Evolutionary conservation across 2,797 vertebrate genomes (phyloP).

Genomic region (Liparis tanakae): DNA sequence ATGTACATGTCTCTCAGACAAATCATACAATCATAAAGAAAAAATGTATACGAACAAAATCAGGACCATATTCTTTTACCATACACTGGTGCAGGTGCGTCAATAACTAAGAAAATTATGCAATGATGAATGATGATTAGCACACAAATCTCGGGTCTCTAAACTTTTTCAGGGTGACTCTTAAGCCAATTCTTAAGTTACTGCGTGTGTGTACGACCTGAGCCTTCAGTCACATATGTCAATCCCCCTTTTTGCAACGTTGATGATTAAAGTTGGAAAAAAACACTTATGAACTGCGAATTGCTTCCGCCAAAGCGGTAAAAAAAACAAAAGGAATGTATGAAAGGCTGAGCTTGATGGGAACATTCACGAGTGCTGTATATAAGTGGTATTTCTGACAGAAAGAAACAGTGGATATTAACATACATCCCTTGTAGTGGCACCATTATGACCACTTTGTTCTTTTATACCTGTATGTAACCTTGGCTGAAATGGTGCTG

Average conservation of each 20-base stretch:
- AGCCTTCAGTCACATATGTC: background rate
- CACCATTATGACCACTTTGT: constrained; percentile 60
- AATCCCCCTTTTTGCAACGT: background rate
- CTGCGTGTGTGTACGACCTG: background rate
- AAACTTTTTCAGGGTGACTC: background rate
- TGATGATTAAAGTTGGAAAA: constrained; percentile 20
- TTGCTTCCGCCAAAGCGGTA: constrained; percentile 39
- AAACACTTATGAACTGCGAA: constrained; percentile 47
- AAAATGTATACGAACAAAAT: background rate
- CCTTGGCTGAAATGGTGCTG: constrained; percentile 68
- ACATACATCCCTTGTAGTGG: constrained; percentile 60
- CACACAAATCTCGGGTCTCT: background rate
- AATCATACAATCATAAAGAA: background rate
- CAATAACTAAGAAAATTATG: too few relatives aligned
- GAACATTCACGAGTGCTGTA: constrained; percentile 21
- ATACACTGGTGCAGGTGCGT: background rate
- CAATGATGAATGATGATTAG: background rate
- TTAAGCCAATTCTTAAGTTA: background rate
- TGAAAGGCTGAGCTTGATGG: constrained; percentile 38
- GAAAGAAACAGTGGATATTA: constrained; percentile 59
- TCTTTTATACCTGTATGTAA: constrained; percentile 62
- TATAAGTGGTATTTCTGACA: constrained; percentile 41
- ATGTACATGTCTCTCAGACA: background rate
- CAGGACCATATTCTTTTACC: background rate
- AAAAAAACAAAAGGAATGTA: constrained; percentile 41